Evolutionary conservation across 2,888 invertebrate genomes (phyloP).

Genomic region (Sisyra terminalis): DNA sequence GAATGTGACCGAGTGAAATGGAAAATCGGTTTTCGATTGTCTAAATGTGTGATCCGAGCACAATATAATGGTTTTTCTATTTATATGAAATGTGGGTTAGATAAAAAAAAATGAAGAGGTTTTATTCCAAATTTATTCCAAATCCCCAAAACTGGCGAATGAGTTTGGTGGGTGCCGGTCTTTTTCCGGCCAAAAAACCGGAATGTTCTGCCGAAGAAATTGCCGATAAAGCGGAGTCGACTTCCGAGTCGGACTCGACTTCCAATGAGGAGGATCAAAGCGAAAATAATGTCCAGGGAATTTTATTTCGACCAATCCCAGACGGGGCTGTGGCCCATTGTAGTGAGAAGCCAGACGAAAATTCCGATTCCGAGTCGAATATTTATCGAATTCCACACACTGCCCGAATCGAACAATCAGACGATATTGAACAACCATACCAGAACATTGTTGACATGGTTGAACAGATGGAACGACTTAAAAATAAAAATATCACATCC

Average conservation of each 20-base stretch:
- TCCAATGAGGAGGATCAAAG: not conserved
- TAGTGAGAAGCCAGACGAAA: not conserved
- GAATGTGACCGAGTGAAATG: too few species aligned
- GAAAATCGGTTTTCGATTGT: too few species aligned
- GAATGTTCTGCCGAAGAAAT: not conserved
- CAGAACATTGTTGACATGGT: conserved; percentile 8
- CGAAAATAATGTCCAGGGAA: not conserved
- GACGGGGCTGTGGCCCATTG: conserved; percentile 1
- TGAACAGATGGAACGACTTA: conserved; percentile 4
- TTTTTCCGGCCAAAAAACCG: conserved; percentile 1
- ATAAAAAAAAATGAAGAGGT: conserved; percentile 23
- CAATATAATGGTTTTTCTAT: not conserved
- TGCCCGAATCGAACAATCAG: not conserved
- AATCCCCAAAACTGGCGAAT: conserved; percentile 24
- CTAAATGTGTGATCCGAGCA: too few species aligned
- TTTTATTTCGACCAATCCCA: not conserved
- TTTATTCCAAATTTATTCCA: conserved; percentile 22
- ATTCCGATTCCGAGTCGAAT: conserved; percentile 1
- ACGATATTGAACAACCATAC: conserved; percentile 6
- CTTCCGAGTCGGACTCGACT: not conserved
- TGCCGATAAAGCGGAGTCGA: not conserved
- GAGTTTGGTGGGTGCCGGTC: conserved; percentile 19
- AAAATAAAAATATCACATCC: not conserved
- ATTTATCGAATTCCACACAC: conserved; percentile 6
- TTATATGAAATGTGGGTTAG: not conserved